Percentiles rank a stretch among this genome's conserved stretches.
Evolutionary conservation across 2,113 vertebrate genomes (phyloP).

Genomic region (Heterocephalus glaber): DNA sequence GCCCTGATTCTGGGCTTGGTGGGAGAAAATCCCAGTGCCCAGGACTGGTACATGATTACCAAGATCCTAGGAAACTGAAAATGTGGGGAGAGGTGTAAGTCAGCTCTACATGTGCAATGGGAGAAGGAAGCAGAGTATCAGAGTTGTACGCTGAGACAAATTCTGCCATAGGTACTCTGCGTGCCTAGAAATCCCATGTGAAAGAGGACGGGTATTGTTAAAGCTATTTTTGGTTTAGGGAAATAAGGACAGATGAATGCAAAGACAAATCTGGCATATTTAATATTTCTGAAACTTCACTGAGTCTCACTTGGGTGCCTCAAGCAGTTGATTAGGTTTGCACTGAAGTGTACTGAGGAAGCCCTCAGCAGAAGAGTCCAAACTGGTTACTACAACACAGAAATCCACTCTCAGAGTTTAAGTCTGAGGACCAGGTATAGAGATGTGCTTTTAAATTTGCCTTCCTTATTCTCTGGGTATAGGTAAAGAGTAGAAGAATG

Average conservation of each 20-base stretch:
- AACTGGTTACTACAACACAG: background rate
- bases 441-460: background rate
- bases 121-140: background rate
- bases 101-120: background rate
- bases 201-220: background rate
- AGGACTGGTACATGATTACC: background rate
- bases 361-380: background rate
- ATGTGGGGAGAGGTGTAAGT: background rate
- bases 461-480: background rate
- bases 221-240: background rate
- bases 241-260: background rate
- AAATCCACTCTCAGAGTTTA: background rate
- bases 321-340: background rate
- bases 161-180: background rate
- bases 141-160: background rate
- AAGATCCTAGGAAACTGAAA: background rate
- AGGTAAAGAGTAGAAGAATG: background rate
- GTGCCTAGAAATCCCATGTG: background rate
- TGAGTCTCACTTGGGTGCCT: background rate
- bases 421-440: background rate
- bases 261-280: background rate
- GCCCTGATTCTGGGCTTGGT: background rate
- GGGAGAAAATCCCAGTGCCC: background rate
- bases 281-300: constrained; percentile 39
- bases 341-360: background rate